A percentile compares a stretch with the other conserved stretches of the same genome.
phyloP scores from a whole-genome alignment of 1,140 invertebrate genomes.

The Pseudomyrmex sp. region DNA sequence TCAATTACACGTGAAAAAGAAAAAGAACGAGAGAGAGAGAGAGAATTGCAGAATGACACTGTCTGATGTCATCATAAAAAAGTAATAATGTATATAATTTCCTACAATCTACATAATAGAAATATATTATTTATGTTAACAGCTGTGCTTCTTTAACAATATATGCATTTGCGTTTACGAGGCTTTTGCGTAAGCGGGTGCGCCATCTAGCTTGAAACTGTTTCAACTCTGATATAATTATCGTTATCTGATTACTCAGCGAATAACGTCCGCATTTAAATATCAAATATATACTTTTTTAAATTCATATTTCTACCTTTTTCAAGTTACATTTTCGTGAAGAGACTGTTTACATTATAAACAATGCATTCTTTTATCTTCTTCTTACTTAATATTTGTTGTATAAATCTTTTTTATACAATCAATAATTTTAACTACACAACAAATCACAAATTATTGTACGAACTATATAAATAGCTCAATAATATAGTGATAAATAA shows the following conservation, averaged over 20 bases:
- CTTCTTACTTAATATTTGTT: slow-evolving; percentile 9
- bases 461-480: slow-evolving; percentile 4
- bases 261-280: slow-evolving; percentile 22
- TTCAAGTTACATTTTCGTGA: not conserved
- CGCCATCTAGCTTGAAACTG: slow-evolving; percentile 30
- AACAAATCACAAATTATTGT: not conserved
- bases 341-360: too few species aligned
- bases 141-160: slow-evolving; percentile 15
- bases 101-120: too few species aligned
- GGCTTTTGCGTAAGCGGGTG: not conserved
- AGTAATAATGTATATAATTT: too few species aligned
- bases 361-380: too few species aligned
- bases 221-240: slow-evolving; percentile 36
- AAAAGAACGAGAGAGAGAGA: too few species aligned
- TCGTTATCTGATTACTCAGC: slow-evolving; percentile 26
- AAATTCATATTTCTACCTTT: not conserved
- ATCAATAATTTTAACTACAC: not conserved
- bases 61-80: too few species aligned
- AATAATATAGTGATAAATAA: not conserved
- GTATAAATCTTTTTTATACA: slow-evolving; percentile 35
- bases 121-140: not conserved
- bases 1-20: not conserved
- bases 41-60: too few species aligned
- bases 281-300: too few species aligned
- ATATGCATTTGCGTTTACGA: not conserved